A percentile compares a stretch with the other conserved stretches of the same genome.
These are phyloP conservation scores for Phthorimaea operculella DNA, from an alignment of 1,140 invertebrate species.

Conservation along the genomic window DNA sequence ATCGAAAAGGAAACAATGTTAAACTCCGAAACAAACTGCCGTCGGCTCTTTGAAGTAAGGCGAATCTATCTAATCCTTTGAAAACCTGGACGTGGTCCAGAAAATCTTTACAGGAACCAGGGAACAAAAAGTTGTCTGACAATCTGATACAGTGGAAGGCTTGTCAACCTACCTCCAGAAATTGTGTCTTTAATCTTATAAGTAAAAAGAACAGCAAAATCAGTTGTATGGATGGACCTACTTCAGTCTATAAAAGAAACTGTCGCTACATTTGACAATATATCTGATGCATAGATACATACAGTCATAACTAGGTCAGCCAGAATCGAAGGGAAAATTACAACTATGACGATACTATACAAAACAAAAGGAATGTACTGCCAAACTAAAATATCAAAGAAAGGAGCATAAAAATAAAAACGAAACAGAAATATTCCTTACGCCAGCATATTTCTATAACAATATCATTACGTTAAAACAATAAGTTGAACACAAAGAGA, in stretches of 20 bases:
- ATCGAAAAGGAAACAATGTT: slow-evolving; percentile 57
- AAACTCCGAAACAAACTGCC: slow-evolving; percentile 56
- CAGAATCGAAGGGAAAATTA: too few species aligned
- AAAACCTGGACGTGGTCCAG: slow-evolving; percentile 1
- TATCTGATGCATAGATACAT: too few species aligned
- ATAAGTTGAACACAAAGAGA: slow-evolving; percentile 2
- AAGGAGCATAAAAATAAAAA: background rate
- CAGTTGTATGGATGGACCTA: too few species aligned
- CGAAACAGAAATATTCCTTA: background rate
- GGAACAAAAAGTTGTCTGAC: too few species aligned
- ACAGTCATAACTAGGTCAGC: too few species aligned
- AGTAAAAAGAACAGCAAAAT: too few species aligned
- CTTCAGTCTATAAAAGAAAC: too few species aligned
- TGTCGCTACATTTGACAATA: too few species aligned
- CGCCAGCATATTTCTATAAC: background rate
- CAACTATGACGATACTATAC: too few species aligned
- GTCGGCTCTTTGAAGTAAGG: slow-evolving; percentile 33
- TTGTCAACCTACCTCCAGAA: too few species aligned
- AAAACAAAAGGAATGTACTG: background rate
- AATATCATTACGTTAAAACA: slow-evolving; percentile 2
- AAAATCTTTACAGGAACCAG: background rate
- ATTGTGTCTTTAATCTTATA: too few species aligned
- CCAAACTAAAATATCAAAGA: background rate
- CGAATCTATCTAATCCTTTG: slow-evolving; percentile 15
- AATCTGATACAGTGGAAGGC: too few species aligned